phyloP scores from a whole-genome alignment of 2,797 vertebrate species.

The Tragelaphus oryx region DNA sequence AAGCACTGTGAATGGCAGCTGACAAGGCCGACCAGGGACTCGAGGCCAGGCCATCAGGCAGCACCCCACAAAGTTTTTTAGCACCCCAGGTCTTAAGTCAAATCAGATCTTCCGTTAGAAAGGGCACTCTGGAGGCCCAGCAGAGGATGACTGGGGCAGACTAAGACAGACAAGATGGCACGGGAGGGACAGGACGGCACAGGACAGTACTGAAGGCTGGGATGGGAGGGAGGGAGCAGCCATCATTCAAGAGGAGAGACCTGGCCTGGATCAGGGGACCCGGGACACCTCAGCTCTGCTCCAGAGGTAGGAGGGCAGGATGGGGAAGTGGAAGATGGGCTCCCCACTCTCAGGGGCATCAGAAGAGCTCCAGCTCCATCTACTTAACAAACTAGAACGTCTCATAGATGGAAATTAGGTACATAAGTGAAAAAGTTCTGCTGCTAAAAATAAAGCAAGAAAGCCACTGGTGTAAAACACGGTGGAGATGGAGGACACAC shows the following conservation, averaged over 20 bases:
- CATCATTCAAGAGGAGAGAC: background rate
- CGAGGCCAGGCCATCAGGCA: background rate
- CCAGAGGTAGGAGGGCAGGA: background rate
- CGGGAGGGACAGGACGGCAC: background rate
- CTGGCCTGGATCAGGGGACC: background rate
- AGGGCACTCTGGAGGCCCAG: background rate
- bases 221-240: background rate
- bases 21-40: background rate
- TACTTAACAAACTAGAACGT: background rate
- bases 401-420: background rate
- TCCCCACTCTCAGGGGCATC: background rate
- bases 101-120: background rate
- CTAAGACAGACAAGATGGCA: background rate
- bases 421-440: background rate
- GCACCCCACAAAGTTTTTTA: background rate
- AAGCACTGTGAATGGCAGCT: background rate
- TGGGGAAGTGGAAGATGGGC: background rate
- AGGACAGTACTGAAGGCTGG: background rate
- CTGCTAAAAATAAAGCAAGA: background rate
- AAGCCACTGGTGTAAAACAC: background rate
- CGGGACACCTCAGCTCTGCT: background rate
- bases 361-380: background rate
- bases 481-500: fast-evolving
- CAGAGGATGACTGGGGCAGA: background rate
- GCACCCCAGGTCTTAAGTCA: background rate